Percentiles rank a stretch among this genome's conserved stretches.
Evolutionary conservation across 2,888 invertebrate species (phyloP).

Genomic region (Tryphoninae sp.): DNA sequence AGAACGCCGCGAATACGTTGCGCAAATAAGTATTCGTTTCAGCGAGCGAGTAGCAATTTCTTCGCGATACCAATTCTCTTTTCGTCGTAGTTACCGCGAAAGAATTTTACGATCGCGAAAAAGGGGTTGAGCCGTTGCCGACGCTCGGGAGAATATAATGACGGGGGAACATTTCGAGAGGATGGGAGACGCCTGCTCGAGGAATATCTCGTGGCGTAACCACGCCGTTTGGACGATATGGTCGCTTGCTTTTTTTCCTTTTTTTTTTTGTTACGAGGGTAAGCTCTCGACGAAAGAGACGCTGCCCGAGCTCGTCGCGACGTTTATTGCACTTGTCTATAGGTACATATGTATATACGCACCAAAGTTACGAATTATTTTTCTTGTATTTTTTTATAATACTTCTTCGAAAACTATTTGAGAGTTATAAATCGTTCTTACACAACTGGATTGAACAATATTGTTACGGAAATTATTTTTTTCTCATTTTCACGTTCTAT

Average conservation of each 20-base stretch:
- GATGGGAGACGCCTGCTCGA: background rate
- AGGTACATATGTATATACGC: too few relatives aligned
- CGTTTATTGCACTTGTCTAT: conserved; percentile 45
- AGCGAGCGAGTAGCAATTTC: too few relatives aligned
- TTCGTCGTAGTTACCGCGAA: background rate
- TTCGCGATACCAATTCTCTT: too few relatives aligned
- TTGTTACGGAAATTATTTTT: too few relatives aligned
- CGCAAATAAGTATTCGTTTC: too few relatives aligned
- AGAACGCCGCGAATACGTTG: too few relatives aligned
- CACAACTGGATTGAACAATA: too few relatives aligned
- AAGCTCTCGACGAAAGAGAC: conserved; percentile 37
- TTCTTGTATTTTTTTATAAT: background rate
- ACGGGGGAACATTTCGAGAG: conserved; percentile 6
- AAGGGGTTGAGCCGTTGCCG: background rate
- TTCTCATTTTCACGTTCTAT: too few relatives aligned
- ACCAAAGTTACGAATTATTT: background rate
- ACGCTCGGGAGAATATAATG: background rate
- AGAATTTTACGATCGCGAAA: background rate
- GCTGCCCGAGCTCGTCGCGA: conserved; percentile 47
- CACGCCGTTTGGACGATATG: conserved; percentile 25
- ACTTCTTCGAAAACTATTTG: too few relatives aligned
- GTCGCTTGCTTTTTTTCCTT: conserved; percentile 37
- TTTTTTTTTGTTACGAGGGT: conserved; percentile 34
- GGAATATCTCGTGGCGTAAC: conserved; percentile 2
- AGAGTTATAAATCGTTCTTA: too few relatives aligned